phyloP scores from a whole-genome alignment of 1,140 invertebrate species.

The Penaeus chinensis region DNA sequence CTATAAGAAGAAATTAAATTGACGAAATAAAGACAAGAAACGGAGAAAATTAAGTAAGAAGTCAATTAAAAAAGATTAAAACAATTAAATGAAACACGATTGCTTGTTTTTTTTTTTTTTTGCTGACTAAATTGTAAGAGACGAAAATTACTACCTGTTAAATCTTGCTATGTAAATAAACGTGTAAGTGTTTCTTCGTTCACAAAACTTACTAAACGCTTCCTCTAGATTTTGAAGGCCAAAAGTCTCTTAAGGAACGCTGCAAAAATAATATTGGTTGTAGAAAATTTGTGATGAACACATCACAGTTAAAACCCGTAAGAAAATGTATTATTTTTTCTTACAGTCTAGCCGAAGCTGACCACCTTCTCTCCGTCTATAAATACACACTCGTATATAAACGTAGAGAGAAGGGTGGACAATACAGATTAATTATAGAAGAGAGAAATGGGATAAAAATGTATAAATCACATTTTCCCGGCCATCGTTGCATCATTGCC shows the following conservation, averaged over 20 bases:
- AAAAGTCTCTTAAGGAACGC: constrained; percentile 57
- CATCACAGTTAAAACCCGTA: not conserved
- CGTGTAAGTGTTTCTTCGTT: not conserved
- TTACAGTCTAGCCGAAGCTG: not conserved
- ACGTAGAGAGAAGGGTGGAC: not conserved
- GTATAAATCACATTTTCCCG: not conserved
- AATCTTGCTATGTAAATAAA: constrained; percentile 19
- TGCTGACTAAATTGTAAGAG: too few species aligned
- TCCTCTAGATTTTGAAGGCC: constrained; percentile 57
- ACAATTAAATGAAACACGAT: not conserved
- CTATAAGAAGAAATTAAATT: not conserved
- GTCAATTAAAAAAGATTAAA: not conserved
- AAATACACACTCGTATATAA: not conserved
- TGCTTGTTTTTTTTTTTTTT: too few species aligned
- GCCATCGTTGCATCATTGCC: too few species aligned
- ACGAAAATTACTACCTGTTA: not conserved
- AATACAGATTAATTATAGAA: not conserved
- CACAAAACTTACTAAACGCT: constrained; percentile 46
- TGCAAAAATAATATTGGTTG: constrained; percentile 46
- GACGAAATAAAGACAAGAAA: not conserved
- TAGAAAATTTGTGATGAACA: constrained; percentile 1
- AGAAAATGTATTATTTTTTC: not conserved
- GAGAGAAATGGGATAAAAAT: constrained; percentile 7
- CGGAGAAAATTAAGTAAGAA: not conserved
- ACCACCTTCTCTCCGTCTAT: too few species aligned